These are phyloP conservation scores for Macrocentrus cingulum DNA, from an alignment of 1,140 invertebrate species.

Conservation along the genomic window DNA sequence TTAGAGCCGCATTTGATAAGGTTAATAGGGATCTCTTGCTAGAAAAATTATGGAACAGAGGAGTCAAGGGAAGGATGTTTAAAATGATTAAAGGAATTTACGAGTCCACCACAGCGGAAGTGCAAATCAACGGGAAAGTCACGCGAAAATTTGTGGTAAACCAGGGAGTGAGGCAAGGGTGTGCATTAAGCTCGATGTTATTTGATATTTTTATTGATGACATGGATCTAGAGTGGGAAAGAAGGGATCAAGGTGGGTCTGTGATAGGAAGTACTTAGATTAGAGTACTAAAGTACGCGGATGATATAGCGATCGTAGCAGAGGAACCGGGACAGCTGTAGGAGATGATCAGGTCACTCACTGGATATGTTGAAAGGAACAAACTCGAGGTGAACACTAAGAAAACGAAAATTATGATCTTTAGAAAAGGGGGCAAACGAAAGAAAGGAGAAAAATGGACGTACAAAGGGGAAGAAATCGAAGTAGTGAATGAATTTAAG, in stretches of 20 bases:
- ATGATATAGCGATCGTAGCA: slow-evolving; percentile 16
- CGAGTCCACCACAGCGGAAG: slow-evolving; percentile 11
- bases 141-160: slow-evolving; percentile 14
- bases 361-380: slow-evolving; percentile 11
- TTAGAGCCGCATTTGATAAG: slow-evolving; percentile 16
- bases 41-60: slow-evolving; percentile 4
- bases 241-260: slow-evolving; percentile 13
- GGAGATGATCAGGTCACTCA: neutral
- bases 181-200: neutral
- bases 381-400: slow-evolving; percentile 8
- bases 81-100: slow-evolving; percentile 16
- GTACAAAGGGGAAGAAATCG: slow-evolving; percentile 11
- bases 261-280: slow-evolving; percentile 1
- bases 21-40: slow-evolving; percentile 3
- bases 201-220: slow-evolving; percentile 20
- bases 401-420: slow-evolving; percentile 20
- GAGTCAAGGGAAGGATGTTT: slow-evolving; percentile 6
- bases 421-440: slow-evolving; percentile 12
- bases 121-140: neutral
- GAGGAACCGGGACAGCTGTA: slow-evolving; percentile 17
- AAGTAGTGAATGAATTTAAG: slow-evolving; percentile 11
- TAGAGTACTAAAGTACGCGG: slow-evolving; percentile 21
- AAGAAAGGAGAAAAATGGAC: slow-evolving; percentile 9
- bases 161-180: slow-evolving; percentile 14
- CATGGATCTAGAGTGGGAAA: slow-evolving; percentile 10